A percentile compares a stretch with the other conserved stretches of the same genome.
These are phyloP conservation scores for Thera obeliscata DNA, from an alignment of 2,888 invertebrate genomes.

Conservation along the genomic window DNA sequence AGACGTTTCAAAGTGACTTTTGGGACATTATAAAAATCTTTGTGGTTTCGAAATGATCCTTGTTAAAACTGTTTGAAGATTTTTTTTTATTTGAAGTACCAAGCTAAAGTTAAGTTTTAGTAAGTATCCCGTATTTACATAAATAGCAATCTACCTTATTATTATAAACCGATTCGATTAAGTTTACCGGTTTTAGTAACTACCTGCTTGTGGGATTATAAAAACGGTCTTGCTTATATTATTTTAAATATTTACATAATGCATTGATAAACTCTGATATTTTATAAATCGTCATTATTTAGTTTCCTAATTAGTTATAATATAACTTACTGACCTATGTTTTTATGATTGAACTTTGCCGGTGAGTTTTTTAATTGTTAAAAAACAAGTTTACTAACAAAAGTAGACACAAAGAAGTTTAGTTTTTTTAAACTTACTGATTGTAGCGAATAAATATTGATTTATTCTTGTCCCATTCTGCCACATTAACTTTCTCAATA, in stretches of 20 bases:
- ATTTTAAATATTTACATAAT: neutral
- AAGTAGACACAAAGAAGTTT: slow-evolving; percentile 34
- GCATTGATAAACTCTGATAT: neutral
- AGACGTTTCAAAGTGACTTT: no score
- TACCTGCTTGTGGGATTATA: neutral
- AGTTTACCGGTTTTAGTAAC: neutral
- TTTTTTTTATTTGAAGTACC: no score
- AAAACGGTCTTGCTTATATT: neutral
- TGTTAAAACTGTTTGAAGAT: no score
- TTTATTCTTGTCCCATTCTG: slow-evolving; percentile 73
- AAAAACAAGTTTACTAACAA: neutral
- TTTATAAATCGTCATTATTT: neutral
- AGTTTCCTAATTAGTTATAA: neutral
- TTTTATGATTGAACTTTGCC: neutral
- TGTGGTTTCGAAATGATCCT: no score
- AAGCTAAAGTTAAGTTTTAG: neutral
- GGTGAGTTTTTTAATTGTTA: neutral
- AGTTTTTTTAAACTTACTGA: slow-evolving; percentile 59
- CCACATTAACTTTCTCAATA: slow-evolving; percentile 72
- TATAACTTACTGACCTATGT: neutral
- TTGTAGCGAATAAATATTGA: slow-evolving; percentile 74
- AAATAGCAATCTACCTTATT: neutral
- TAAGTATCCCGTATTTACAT: neutral
- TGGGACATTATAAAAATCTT: no score
- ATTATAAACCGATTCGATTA: neutral